Evolutionary conservation across 2,113 vertebrate genomes (phyloP), one percentile per base, ranked within the genome.

Genomic region (Cranoglanis bouderius): DNA sequence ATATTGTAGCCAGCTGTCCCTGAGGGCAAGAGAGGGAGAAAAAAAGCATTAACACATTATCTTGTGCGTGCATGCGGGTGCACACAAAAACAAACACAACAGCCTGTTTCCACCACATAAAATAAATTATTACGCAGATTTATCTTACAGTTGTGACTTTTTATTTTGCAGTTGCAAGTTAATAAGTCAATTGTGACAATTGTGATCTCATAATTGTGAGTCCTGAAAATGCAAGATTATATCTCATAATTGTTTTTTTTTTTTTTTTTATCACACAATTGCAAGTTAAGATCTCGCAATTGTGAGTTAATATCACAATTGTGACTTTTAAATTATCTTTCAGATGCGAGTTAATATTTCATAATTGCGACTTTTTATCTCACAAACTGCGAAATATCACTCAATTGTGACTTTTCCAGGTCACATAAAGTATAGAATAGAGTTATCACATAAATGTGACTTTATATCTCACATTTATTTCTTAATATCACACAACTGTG

Each of bases 1-100:
- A 77, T 70, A 55, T 51, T 59, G 83, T 83, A 67, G 65, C 85
- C 83, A 82, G 90, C 82, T 77, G 86, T 57, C 75, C 85, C 67
- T 46, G 7, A 85, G 77, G 67, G 86, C 74, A 61, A 88, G 59
- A 63, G 80, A 12, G 74, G n/a, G 24, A 67, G 80, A 74, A 90
- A 82, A 86, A 49, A 87, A 46, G 24, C 51, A 72, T 72, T 70
- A 91, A 82, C 88, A 87, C 29, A 32, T 70, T 40, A 59, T 12
- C 51, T 9, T 6, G 24, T 38, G 19, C 10, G 1, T 57, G 21
- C 19, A 26, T 80, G 26, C 40, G 14, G 4, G 8, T 16, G 1
- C 35, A 21, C 35, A 43, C 59, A 61, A 24, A 61, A 9, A 29
- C 72, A 43, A 75, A 84, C 67, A 29, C 32, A 38, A 19, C 18